Base-by-base conservation (phyloP, 2,888 invertebrate species). In the Lottia scabra region DNA sequence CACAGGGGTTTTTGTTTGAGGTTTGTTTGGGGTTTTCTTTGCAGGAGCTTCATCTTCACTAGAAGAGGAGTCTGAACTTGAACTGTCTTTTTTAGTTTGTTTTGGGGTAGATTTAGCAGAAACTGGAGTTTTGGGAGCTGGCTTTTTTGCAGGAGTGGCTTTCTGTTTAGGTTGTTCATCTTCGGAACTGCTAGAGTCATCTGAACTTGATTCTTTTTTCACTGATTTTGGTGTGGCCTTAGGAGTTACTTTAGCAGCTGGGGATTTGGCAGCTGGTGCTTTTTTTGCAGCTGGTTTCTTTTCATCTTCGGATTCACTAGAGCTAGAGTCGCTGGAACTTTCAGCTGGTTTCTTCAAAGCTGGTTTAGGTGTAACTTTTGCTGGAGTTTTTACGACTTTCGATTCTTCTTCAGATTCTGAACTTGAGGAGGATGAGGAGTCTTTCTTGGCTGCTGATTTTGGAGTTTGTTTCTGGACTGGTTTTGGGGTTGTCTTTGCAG, bases 291-390 rank as follows among this genome's bases (percentile, higher is more conserved):
- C 26, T 44, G 65, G 44, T n/a, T 70, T 66, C n/a, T 72, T 70
- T 16, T 83, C 82, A 13, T 80, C 78, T 77, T 80, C 81, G 19
- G 80, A 78, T 64, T 81, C 81, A 43, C 64, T 67, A 38, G 48
- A 26, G 15, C 63, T 67, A n/a, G 38, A 30, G n/a, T 16, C 65
- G 19, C 82, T 80, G 68, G 81, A 81, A 27, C 74, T 74, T 13
- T 65, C 63, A 13, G 65, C 63, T 43, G 62, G 44, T 30, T 70
- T 72, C 63, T 68, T 67, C 19, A 15, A 15, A 15, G 38, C 30
- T 10, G n/a, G 56, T 56, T 71, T 72, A 2, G 67, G 63, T n/a
- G 72, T 30, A 15, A 38, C 46, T 46, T 44, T 46, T 19, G 26
- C 64, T 30, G 68, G 38, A 16, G 43, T 56, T 44, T 68, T 63